These are phyloP conservation scores for Halcyon smyrnensis DNA, from an alignment of 2,797 vertebrate species.

Conservation along the genomic window DNA sequence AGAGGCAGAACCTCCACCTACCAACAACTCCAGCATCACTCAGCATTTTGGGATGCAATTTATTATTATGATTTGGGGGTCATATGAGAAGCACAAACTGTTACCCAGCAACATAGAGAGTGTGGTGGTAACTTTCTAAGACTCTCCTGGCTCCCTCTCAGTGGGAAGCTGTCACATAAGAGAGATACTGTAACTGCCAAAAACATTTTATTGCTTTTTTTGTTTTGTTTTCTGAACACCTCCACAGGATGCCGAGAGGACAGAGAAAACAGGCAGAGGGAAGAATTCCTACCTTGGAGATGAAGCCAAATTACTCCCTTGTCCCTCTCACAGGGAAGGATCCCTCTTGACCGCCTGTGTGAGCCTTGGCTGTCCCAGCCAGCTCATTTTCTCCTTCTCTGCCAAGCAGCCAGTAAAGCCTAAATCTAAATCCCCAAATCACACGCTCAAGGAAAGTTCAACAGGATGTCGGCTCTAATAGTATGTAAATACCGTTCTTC, in stretches of 20 bases:
- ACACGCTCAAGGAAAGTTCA: background rate
- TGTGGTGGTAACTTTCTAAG: background rate
- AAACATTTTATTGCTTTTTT: background rate
- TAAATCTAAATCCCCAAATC: background rate
- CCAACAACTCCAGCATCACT: background rate
- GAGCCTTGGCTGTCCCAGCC: background rate
- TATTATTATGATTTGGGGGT: background rate
- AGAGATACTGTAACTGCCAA: background rate
- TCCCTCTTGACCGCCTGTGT: background rate
- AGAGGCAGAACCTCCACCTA: background rate
- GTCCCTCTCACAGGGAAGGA: background rate
- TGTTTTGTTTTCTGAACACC: background rate
- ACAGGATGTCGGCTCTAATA: slow-evolving; percentile 19
- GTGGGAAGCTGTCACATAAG: slow-evolving; percentile 18
- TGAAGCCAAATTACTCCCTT: slow-evolving; percentile 12
- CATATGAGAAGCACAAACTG: background rate
- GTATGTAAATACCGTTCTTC: slow-evolving; percentile 2
- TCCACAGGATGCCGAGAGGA: background rate
- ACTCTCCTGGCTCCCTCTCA: background rate
- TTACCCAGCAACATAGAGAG: slow-evolving; percentile 24
- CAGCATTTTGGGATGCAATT: background rate
- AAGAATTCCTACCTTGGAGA: background rate
- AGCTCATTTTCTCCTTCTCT: background rate
- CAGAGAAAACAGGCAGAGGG: background rate
- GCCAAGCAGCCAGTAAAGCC: background rate